Evolutionary conservation across 2,113 vertebrate genomes (phyloP).

Genomic region (Serinus canaria): DNA sequence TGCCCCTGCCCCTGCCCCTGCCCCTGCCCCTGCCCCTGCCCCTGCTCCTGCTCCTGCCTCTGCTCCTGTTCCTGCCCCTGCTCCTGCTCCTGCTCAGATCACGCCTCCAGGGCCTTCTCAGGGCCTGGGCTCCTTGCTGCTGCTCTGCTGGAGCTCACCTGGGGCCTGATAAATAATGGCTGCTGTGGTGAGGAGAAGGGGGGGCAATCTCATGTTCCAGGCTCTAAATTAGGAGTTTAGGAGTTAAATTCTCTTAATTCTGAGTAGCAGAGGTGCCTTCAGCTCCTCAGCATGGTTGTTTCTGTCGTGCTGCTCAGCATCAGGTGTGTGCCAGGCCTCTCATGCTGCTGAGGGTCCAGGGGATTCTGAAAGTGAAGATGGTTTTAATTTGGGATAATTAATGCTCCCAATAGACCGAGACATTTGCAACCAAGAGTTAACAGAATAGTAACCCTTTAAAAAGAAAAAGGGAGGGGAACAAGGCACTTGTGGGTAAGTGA

Average conservation of each 20-base stretch:
- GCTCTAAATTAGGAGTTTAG: not conserved
- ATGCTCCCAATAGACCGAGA: not conserved
- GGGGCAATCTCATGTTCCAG: rapidly evolving
- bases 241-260: not conserved
- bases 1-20: not conserved
- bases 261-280: not conserved
- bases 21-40: not conserved
- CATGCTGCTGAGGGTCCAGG: not conserved
- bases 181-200: not conserved
- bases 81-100: not conserved
- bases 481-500: rapidly evolving
- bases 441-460: not conserved
- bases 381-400: not conserved
- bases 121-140: rapidly evolving
- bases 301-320: not conserved
- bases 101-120: not conserved
- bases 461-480: too few relatives aligned
- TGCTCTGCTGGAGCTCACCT: rapidly evolving
- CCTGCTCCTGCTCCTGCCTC: too few relatives aligned
- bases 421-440: not conserved
- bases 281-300: not conserved
- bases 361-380: not conserved
- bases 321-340: not conserved
- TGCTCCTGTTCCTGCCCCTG: too few relatives aligned
- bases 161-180: not conserved